These are phyloP conservation scores for Andrena bicolor DNA, from an alignment of 2,888 invertebrate species.

Conservation along the genomic window DNA sequence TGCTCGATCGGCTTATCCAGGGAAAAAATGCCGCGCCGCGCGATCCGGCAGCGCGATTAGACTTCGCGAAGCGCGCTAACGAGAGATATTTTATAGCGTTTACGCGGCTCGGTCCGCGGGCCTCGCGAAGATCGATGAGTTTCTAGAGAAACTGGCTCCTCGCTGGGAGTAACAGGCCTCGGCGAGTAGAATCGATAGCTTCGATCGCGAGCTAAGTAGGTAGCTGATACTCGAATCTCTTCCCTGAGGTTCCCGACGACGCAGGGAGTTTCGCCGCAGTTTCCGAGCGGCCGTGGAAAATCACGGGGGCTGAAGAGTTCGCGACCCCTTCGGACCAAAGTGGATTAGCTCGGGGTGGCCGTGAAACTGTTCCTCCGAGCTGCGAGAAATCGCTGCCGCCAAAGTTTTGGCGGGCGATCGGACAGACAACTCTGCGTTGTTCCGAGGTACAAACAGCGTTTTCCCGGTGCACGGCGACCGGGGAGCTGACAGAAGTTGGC, in stretches of 20 bases:
- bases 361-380: slow-evolving; percentile 54
- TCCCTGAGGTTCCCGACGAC: neutral
- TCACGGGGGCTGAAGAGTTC: neutral
- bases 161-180: neutral
- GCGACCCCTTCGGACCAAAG: slow-evolving; percentile 2
- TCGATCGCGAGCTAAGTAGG: neutral
- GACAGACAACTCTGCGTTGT: slow-evolving; percentile 2
- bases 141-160: neutral
- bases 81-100: neutral
- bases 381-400: neutral
- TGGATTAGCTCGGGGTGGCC: slow-evolving; percentile 36
- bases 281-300: slow-evolving; percentile 10
- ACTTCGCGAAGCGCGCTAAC: neutral
- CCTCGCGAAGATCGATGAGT: neutral
- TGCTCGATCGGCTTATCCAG: neutral
- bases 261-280: neutral
- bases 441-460: neutral
- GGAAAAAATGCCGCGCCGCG: neutral
- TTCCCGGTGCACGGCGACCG: slow-evolving; percentile 17
- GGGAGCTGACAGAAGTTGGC: slow-evolving; percentile 56
- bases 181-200: neutral
- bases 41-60: slow-evolving; percentile 5
- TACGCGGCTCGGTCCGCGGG: neutral
- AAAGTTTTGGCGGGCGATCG: neutral
- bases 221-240: too few relatives aligned